These are phyloP conservation scores for Phlogophora meticulosa DNA, from an alignment of 2,888 invertebrate genomes.

Conservation along the genomic window DNA sequence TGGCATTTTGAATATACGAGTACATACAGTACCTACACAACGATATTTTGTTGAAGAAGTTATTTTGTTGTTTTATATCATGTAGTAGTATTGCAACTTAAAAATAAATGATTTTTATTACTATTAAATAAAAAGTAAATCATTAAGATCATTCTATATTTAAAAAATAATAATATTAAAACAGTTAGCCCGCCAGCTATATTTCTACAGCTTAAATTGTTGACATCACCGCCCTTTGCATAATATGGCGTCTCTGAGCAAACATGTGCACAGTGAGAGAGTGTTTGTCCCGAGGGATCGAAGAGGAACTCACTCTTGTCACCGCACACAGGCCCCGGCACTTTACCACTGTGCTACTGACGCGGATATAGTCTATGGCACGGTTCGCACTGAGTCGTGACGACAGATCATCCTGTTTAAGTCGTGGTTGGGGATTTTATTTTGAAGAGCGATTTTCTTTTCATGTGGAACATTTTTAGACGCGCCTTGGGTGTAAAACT, in stretches of 20 bases:
- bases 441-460: no score
- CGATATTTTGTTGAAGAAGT: no score
- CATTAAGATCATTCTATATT: no score
- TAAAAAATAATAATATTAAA: no score
- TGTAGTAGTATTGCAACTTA: no score
- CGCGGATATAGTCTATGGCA: neutral
- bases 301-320: neutral
- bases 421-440: neutral
- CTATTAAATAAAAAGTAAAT: neutral
- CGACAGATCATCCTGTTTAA: neutral
- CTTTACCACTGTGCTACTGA: neutral
- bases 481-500: no score
- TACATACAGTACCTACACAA: no score
- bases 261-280: constrained; percentile 8
- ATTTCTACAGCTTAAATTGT: constrained; percentile 5
- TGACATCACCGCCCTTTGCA: neutral
- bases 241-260: constrained; percentile 5
- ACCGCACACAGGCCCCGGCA: neutral
- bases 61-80: no score
- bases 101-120: no score
- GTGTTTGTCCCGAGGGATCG: constrained; percentile 30
- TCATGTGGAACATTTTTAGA: no score
- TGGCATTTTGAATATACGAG: no score
- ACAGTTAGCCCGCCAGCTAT: neutral
- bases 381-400: neutral